A percentile compares a stretch with the other conserved stretches of the same genome.
Conservation (phyloP, 2,888 invertebrate genomes). For the Chelonus formosanus region DNA sequence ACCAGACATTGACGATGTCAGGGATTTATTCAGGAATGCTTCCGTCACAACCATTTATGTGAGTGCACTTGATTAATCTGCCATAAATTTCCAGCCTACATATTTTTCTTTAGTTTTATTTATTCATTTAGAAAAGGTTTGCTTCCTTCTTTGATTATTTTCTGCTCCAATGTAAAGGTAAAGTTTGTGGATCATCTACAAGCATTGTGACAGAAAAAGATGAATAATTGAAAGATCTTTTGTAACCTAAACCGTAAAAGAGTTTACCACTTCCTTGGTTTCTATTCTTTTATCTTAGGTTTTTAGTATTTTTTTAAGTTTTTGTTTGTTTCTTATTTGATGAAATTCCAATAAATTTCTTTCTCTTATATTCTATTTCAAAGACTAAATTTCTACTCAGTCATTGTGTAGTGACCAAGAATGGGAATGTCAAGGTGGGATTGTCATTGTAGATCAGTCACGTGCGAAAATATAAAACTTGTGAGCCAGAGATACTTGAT, state of each 20-base stretch:
- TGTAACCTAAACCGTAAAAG: constrained; percentile 25
- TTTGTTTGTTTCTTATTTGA: not conserved
- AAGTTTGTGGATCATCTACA: not conserved
- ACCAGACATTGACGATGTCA: constrained; percentile 61
- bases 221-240: not conserved
- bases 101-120: not conserved
- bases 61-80: constrained; percentile 46
- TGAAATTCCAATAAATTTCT: no score
- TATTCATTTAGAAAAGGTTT: no score
- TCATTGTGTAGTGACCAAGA: constrained; percentile 29
- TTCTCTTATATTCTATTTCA: not conserved
- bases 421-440: constrained; percentile 37
- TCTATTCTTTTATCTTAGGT: not conserved
- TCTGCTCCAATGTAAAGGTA: not conserved
- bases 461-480: constrained; percentile 21
- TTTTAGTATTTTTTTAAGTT: not conserved
- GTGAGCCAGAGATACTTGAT: constrained; percentile 18
- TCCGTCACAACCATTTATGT: constrained; percentile 62
- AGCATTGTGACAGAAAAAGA: not conserved
- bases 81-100: constrained; percentile 5
- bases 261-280: not conserved
- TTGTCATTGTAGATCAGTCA: constrained; percentile 32
- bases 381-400: constrained; percentile 5
- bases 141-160: constrained; percentile 4
- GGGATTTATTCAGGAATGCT: constrained; percentile 62